Base-by-base conservation (phyloP, 2,797 vertebrate species). In the Amblyopsis hoosieri region DNA sequence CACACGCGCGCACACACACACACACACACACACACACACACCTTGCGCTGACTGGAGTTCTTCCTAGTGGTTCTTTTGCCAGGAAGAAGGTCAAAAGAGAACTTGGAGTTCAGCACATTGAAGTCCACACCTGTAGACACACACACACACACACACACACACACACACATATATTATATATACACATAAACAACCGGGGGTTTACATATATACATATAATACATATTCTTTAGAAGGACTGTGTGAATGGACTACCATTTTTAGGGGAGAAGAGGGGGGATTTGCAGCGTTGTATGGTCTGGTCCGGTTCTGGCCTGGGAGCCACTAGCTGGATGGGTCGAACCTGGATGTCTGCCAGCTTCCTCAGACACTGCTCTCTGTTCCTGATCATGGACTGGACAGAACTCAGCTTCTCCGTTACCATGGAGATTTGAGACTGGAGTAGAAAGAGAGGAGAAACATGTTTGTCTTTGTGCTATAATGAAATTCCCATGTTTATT, bases 51-150 rank as follows among this genome's bases (percentile, higher is more conserved):
- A 86, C 84, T 94, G 75, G 92, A 92, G 84, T 83, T 91, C 87
- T 93, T 95, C 83, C 94, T 94, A n/a, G 94, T 90, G 0, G 85
- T 91, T 86, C 93, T 95, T 90, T 96, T 98, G 29, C 94, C 96
- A 72, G 94, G 93, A 42, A 97, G 90, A 57, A 99, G 90, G 72
- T 96, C 94, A 89, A 97, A 97, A 29, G 95, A 95, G 84, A 96
- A 97, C 85, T 95, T 97, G 81, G 96, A 92, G 87, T 91, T 93
- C 77, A 94, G 93, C 53, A 90, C 82, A 74, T 96, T 94, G 79
- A 97, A 95, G 85, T 95, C 94, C 73, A 95, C 89, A 84, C 91
- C 94, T 97, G 83, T 23, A 46, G 67, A 64, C 42, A 33, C 19
- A 67, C 47, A 54, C 53, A 19, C 17, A 68, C 19, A 46, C 42